Evolutionary conservation across 1,140 invertebrate species (phyloP).

Genomic region (Drosophila yakuba): DNA sequence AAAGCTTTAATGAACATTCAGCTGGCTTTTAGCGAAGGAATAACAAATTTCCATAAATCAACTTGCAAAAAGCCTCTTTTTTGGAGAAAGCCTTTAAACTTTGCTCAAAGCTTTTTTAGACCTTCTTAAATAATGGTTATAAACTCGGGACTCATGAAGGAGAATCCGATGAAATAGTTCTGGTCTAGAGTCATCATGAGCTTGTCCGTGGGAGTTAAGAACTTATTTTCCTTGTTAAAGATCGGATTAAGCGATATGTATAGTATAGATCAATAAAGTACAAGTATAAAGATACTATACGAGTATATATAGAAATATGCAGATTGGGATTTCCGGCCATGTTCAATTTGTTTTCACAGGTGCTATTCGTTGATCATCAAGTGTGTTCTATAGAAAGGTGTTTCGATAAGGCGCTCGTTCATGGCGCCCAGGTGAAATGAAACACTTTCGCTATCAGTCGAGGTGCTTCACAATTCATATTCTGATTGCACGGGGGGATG

Average conservation of each 20-base stretch:
- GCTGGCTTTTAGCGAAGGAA: constrained; percentile 12
- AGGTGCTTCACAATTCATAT: constrained; percentile 3
- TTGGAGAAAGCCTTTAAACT: background rate
- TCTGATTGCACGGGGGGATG: background rate
- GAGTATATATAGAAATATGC: too few species aligned
- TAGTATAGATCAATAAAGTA: constrained; percentile 61
- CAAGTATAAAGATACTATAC: background rate
- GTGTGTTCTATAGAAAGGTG: background rate
- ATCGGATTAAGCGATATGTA: constrained; percentile 13
- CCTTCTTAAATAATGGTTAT: constrained; percentile 86
- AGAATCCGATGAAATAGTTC: constrained; percentile 99
- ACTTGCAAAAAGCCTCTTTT: constrained; percentile 1
- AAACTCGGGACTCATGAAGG: constrained; percentile 99
- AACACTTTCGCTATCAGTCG: constrained; percentile 31
- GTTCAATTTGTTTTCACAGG: too few species aligned
- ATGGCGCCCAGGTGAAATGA: constrained; percentile 15
- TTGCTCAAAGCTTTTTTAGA: constrained; percentile 24
- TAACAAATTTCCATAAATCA: constrained; percentile 3
- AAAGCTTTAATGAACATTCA: constrained; percentile 9
- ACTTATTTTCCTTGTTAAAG: constrained; percentile 97
- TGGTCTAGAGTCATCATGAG: constrained; percentile 97
- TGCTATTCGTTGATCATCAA: constrained; percentile 3
- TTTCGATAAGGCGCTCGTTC: constrained; percentile 12
- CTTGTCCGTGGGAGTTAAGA: constrained; percentile 97
- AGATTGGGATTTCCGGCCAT: too few species aligned